Base-by-base conservation (phyloP, 2,113 vertebrate genomes). In the Salvelinus namaycush region DNA sequence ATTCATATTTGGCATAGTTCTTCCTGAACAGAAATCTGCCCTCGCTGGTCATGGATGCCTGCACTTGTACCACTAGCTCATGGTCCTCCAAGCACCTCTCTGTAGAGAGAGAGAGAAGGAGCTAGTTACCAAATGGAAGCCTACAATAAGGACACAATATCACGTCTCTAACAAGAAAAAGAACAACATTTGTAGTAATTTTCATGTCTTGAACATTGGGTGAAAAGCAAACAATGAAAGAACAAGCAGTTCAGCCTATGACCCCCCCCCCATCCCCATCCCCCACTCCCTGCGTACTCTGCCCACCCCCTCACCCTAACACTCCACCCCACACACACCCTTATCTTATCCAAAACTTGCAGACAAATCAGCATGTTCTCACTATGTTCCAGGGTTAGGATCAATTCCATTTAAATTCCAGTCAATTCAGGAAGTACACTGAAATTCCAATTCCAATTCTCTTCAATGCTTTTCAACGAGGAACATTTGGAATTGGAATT, bases 1-100 rank as follows among this genome's bases (percentile, higher is more conserved):
- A 96, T 91, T 96, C 96, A 0, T 97, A 96, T 86, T 96, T 97
- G 76, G 93, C 95, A 18, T 96, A 97, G 87, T 97, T 96, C 93
- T 97, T 97, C 86, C 96, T 92, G 92, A 97, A 97, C 29, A 97
- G 82, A 86, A 97, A 95, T 89, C 94, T 95, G 76, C 96, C 95
- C 74, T 95, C 95, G 48, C 89, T 93, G 77, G 90, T 92, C 95
- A 96, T 95, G 81, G 93, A 92, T 44, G 93, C 90, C 66, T 96
- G 94, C 2, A 96, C 95, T 84, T 95, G 94, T 69, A 89, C 91
- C 88, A 97, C 93, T 69, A 94, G 85, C 76, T 97, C 96, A 68
- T 97, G 96, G 87, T 97, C 96, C 88, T 97, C 96, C 89, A 97
- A 77, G 87, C 93, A 95, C 70, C 96, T 83, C 79, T 97, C 96